Base-by-base conservation (phyloP, 1,140 invertebrate species). In the Saxidomus purpurata region DNA sequence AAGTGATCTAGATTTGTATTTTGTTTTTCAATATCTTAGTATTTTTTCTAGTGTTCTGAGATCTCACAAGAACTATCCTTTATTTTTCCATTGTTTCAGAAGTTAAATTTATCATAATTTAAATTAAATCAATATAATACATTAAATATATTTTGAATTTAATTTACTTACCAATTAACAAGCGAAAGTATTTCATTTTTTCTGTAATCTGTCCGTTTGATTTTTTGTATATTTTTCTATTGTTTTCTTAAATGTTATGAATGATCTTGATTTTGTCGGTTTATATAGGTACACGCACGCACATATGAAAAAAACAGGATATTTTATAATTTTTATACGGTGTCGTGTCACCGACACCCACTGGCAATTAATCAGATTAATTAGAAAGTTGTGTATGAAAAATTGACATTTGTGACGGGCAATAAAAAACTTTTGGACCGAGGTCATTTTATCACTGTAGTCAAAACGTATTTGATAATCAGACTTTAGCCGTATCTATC, bases 371-470 rank as follows among this genome's bases (percentile, higher is more conserved):
- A 47, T 77, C 74, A 31, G 74, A 49, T 25, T 49, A 77, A 77
- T 77, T 77, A 77, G 47, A 77, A 77, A 77, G 11, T 52, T 77
- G 74, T 52, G 74, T 77, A 77, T 52, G 47, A 52, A 77, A 47
- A 71, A 38, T 40, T 43, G 74, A 77, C 40, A 52, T 77, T 77
- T 49, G 25, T 77, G 40, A 77, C 74, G 36, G n/a, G 63, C 3
- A 28, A 67, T 22, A n/a, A 13, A 36, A 69, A 69, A 69, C 9
- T 38, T 71, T 77, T 28, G 43, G 43, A 31, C 74, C 36, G 36
- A 15, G 67, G 67, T 71, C 67, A 71, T 71, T 17, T 71, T 38
- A 38, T 77, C 74, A 77, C 74, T 77, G 74, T 77, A 52, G 40
- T 77, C 40, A 49, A 77, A 36, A 15, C 9, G 15, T 8, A 67